Conservation (phyloP, 2,113 vertebrate species). For the Hippocampus mohnikei region DNA sequence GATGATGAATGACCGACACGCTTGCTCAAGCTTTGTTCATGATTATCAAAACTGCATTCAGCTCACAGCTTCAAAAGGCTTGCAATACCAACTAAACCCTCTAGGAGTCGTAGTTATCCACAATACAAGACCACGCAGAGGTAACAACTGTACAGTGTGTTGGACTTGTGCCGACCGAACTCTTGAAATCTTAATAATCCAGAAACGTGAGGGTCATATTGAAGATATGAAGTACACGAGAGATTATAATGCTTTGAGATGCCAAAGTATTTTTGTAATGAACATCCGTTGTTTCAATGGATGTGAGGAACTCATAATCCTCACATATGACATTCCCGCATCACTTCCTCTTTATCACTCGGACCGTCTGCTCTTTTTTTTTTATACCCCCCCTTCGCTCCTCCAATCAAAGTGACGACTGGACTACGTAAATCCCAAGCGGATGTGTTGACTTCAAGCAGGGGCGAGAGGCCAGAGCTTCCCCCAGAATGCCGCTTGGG, state of each 20-base stretch:
- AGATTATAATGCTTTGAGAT: constrained; percentile 15
- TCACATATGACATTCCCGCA: neutral
- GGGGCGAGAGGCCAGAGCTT: constrained; percentile 12
- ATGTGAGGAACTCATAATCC: constrained; percentile 3
- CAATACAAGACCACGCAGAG: neutral
- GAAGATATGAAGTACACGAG: too few species aligned
- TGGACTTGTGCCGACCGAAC: too few species aligned
- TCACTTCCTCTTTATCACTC: neutral
- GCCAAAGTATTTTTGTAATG: constrained; percentile 46
- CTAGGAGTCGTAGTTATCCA: neutral
- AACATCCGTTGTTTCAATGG: constrained; percentile 12
- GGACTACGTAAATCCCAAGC: constrained; percentile 33
- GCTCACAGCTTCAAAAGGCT: too few species aligned
- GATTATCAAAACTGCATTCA: too few species aligned
- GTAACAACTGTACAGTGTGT: too few species aligned
- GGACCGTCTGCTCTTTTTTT: neutral
- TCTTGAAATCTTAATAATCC: too few species aligned
- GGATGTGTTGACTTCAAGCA: constrained; percentile 46
- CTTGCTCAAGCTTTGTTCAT: too few species aligned
- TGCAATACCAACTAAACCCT: neutral
- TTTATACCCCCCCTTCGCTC: too few species aligned
- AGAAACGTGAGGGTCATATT: too few species aligned
- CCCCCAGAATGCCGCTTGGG: constrained; percentile 40
- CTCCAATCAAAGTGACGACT: constrained; percentile 3
- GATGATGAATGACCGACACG: too few species aligned